Evolutionary conservation across 1,140 invertebrate species (phyloP).

Genomic region (Drepana arcuata): DNA sequence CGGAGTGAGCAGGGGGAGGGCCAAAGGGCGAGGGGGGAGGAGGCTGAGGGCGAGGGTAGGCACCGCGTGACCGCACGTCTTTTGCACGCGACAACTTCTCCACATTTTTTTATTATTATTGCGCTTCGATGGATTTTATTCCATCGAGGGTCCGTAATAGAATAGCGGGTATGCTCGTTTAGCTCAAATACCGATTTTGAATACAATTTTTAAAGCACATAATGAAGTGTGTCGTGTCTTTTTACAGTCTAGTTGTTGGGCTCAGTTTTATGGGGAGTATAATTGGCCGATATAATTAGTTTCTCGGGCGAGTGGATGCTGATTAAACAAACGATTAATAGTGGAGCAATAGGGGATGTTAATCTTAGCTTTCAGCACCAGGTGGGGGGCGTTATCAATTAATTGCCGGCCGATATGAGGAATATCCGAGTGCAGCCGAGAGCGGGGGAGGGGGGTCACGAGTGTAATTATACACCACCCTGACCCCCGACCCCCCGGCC

Average conservation of each 20-base stretch:
- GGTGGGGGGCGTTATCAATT: constrained; percentile 46
- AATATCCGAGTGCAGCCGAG: constrained; percentile 21
- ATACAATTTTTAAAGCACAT: constrained; percentile 66
- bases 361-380: constrained; percentile 51
- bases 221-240: constrained; percentile 53
- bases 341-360: constrained; percentile 40
- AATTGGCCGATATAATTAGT: constrained; percentile 11
- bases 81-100: constrained; percentile 67
- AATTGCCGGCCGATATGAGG: constrained; percentile 25
- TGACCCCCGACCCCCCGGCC: background rate
- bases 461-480: constrained; percentile 14
- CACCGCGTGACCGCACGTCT: constrained; percentile 61
- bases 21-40: constrained; percentile 7
- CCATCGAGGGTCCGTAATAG: constrained; percentile 44
- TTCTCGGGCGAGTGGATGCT: constrained; percentile 33
- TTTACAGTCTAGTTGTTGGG: constrained; percentile 7
- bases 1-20: constrained; percentile 14
- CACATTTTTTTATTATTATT: constrained; percentile 72
- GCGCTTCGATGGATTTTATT: constrained; percentile 66
- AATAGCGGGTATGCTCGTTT: constrained; percentile 50
- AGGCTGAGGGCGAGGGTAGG: constrained; percentile 10
- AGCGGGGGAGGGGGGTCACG: constrained; percentile 11
- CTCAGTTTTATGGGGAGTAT: background rate
- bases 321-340: constrained; percentile 56
- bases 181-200: constrained; percentile 47